phyloP scores from a whole-genome alignment of 2,797 vertebrate genomes.

The Sebastolobus alascanus region DNA sequence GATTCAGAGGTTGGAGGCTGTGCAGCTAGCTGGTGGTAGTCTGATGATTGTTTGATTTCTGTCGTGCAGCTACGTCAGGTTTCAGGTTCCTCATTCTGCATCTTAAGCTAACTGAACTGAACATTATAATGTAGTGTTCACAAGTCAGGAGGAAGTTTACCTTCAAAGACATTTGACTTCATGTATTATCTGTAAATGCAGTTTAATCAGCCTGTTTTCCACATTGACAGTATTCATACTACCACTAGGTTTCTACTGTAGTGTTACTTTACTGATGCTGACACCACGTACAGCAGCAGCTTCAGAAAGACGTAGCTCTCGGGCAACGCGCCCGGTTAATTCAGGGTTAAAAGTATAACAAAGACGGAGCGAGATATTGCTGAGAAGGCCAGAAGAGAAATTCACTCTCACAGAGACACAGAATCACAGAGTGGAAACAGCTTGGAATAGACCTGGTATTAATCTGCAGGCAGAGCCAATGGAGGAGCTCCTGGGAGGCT shows the following conservation, averaged over 20 bases:
- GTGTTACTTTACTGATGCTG: not conserved
- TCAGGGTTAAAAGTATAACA: slow-evolving; percentile 32
- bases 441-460: slow-evolving; percentile 62
- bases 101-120: no score
- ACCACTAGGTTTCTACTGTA: no score
- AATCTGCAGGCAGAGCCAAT: slow-evolving; percentile 66
- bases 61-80: slow-evolving; percentile 6
- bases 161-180: no score
- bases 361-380: slow-evolving; percentile 35
- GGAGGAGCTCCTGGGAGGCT: slow-evolving; percentile 67
- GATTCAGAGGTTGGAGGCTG: slow-evolving; percentile 27
- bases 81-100: no score
- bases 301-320: not conserved
- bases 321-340: not conserved
- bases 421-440: slow-evolving; percentile 52
- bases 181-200: no score
- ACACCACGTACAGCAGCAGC: not conserved
- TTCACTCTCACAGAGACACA: slow-evolving; percentile 27
- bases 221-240: not conserved
- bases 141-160: no score
- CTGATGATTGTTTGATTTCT: slow-evolving; percentile 32
- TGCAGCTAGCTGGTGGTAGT: slow-evolving; percentile 13
- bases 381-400: slow-evolving; percentile 40
- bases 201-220: not conserved
- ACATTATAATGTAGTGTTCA: no score